Evolutionary conservation across 2,888 invertebrate species (phyloP), one percentile per base, ranked within the genome.

Genomic region (Ditula angustiorana): DNA sequence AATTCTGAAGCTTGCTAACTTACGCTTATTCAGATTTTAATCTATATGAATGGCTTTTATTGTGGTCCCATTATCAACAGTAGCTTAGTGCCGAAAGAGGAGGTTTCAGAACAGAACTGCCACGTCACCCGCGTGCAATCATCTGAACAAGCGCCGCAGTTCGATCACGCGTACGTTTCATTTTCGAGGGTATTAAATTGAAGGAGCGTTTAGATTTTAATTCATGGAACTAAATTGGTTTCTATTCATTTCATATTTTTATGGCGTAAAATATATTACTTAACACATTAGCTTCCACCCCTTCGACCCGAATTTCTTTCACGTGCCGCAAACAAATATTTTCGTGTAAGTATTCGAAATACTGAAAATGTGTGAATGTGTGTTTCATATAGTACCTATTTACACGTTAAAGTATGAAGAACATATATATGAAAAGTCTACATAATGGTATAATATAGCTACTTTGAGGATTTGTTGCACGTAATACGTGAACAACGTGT

Each of bases 61-160:
- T 67, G 69, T 62, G 47, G 37, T 58, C 67, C 65, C 60, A 63
- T 66, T 66, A 68, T 58, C 41, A 59, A 47, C 65, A 64, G 52
- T 61, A 53, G 44, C 47, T 23, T 8, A 44, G 24, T 21, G 33
- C 13, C 16, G 53, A 61, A 46, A 53, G 67, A 49, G 67, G 64
- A 62, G 60, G 59, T 52, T 61, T 26, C 11, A 23, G n/a, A 19
- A 28, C 19, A 61, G 67, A 76, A 75, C 41, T 63, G 77, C 77
- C 46, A 13, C 58, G 72, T 81, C 80, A 80, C 71, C 61, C 66
- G 33, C 68, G 37, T 72, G 68, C 72, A 77, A 77, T 77, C 72
- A 70, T 67, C 69, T 67, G 67, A 71, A 71, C 73, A 78, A 77
- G 73, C 75, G 75, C 68, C 67, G 41, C 71, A 67, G 73, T 72